phyloP scores from a whole-genome alignment of 2,797 vertebrate genomes.

The Xiphophorus birchmanni region DNA sequence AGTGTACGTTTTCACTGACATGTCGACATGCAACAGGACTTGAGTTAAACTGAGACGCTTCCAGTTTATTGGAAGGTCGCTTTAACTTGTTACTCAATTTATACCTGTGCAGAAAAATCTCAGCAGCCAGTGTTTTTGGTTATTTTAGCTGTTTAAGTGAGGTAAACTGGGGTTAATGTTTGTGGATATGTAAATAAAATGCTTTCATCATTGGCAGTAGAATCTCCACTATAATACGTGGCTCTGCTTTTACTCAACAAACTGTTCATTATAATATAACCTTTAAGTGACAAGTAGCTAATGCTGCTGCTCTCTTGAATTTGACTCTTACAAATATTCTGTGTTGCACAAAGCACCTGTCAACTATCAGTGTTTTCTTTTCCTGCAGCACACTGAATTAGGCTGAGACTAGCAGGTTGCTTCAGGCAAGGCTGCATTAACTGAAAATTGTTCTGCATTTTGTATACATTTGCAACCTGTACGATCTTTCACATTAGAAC shows the following conservation, averaged over 20 bases:
- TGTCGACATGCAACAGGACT: neutral
- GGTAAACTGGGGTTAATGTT: neutral
- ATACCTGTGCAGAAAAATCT: neutral
- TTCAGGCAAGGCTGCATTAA: conserved; percentile 4
- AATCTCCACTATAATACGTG: neutral
- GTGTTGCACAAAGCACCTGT: conserved; percentile 38
- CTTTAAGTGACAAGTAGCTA: neutral
- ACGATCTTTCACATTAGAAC: neutral
- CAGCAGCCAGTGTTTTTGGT: neutral
- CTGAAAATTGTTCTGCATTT: conserved; percentile 1
- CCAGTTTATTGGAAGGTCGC: neutral
- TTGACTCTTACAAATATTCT: conserved; percentile 17
- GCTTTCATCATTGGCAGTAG: neutral
- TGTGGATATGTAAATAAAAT: neutral
- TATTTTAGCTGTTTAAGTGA: neutral
- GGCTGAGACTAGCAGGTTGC: conserved; percentile 23
- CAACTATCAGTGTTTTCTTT: conserved; percentile 6
- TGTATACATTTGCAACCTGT: neutral
- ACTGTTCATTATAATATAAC: neutral
- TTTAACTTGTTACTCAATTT: neutral
- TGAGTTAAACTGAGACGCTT: neutral
- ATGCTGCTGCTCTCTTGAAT: neutral
- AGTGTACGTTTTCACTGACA: neutral
- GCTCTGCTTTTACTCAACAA: conserved; percentile 5
- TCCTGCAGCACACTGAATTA: conserved; percentile 1